A percentile compares a stretch with the other conserved stretches of the same genome.
These are phyloP conservation scores for Catocala sponsa DNA, from an alignment of 2,888 invertebrate species.

Conservation along the genomic window DNA sequence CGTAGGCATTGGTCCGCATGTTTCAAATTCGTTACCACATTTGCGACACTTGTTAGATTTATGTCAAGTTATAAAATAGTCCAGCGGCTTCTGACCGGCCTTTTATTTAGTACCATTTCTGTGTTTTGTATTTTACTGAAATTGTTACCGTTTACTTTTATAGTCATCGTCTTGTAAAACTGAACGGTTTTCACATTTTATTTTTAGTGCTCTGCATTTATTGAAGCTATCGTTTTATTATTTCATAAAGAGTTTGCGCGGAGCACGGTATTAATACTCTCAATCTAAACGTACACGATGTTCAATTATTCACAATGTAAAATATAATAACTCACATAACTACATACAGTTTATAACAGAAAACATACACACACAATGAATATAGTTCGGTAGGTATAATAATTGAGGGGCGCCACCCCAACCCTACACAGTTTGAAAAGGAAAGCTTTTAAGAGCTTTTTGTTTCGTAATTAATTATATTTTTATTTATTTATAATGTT, in stretches of 20 bases:
- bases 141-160: constrained; percentile 47
- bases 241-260: constrained; percentile 29
- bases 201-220: constrained; percentile 38
- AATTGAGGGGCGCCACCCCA: constrained; percentile 83
- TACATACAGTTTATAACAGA: constrained; percentile 35
- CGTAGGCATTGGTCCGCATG: constrained; percentile 11
- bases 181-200: constrained; percentile 46
- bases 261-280: constrained; percentile 21
- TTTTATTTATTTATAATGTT: constrained; percentile 71
- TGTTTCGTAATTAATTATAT: constrained; percentile 85
- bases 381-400: constrained; percentile 79
- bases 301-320: constrained; percentile 16
- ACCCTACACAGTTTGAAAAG: constrained; percentile 79
- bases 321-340: constrained; percentile 34
- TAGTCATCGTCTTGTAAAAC: constrained; percentile 46
- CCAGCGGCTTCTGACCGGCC: constrained; percentile 31
- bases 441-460: constrained; percentile 87
- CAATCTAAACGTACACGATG: constrained; percentile 11
- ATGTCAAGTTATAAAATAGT: constrained; percentile 48
- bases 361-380: constrained; percentile 72
- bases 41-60: constrained; percentile 50
- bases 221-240: constrained; percentile 37
- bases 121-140: constrained; percentile 44
- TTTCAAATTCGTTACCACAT: constrained; percentile 46
- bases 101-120: constrained; percentile 44